Evolutionary conservation across 2,113 vertebrate species (phyloP).

Genomic region (Pangasianodon hypophthalmus): DNA sequence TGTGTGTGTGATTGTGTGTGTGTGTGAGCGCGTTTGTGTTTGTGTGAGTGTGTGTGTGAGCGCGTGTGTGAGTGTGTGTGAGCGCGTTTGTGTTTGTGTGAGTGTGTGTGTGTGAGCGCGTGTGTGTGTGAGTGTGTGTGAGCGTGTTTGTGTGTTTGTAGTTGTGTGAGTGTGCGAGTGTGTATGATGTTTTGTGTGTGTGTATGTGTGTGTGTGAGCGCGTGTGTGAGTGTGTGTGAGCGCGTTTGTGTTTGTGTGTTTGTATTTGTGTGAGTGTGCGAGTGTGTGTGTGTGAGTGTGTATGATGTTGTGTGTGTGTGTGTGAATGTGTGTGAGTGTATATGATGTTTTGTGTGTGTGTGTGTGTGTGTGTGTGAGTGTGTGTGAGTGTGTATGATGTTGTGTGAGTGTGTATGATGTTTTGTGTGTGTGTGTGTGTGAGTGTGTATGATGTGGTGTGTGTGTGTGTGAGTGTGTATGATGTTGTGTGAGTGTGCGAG

Average conservation of each 20-base stretch:
- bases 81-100: too few relatives aligned
- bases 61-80: conserved; percentile 32
- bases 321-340: background rate
- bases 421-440: conserved; percentile 26
- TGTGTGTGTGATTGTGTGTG: conserved; percentile 3
- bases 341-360: too few relatives aligned
- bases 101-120: conserved; percentile 31
- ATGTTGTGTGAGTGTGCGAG: conserved; percentile 15
- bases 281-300: too few relatives aligned
- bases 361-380: too few relatives aligned
- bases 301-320: background rate
- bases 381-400: too few relatives aligned
- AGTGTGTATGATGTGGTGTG: conserved; percentile 37
- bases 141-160: too few relatives aligned
- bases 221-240: too few relatives aligned
- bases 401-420: too few relatives aligned
- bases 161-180: background rate
- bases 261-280: too few relatives aligned
- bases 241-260: too few relatives aligned
- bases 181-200: conserved; percentile 2
- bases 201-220: background rate
- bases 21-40: conserved; percentile 5
- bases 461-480: conserved; percentile 34
- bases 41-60: conserved; percentile 28
- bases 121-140: conserved; percentile 29